Percentiles rank a stretch among this genome's conserved stretches.
phyloP scores from a whole-genome alignment of 2,797 vertebrate genomes.

The Pantherophis vulpinus region DNA sequence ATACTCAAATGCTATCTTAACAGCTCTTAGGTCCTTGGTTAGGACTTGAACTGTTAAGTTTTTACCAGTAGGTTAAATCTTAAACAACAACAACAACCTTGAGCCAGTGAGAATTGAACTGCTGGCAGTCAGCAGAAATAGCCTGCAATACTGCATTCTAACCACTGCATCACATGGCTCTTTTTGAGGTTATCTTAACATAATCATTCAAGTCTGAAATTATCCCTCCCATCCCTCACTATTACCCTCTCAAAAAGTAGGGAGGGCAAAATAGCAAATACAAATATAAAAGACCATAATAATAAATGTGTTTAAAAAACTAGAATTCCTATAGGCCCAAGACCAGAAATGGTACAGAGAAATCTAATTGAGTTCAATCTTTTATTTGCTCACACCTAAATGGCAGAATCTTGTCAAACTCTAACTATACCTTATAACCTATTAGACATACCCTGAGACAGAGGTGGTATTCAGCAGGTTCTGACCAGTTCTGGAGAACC shows the following conservation, averaged over 20 bases:
- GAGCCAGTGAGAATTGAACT: neutral
- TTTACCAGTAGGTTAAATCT: neutral
- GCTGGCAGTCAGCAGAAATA: neutral
- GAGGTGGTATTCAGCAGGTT: too few species aligned
- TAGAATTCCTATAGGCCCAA: neutral
- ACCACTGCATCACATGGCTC: neutral
- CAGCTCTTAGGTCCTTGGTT: neutral
- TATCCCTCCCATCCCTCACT: neutral
- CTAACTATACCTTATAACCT: neutral
- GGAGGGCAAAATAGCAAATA: neutral
- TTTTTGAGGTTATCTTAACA: neutral
- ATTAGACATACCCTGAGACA: neutral
- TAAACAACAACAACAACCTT: neutral
- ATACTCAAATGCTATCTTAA: neutral
- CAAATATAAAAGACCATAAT: neutral
- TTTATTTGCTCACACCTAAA: neutral
- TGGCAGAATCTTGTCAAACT: neutral
- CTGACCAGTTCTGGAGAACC: too few species aligned
- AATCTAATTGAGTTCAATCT: neutral
- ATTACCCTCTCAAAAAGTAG: neutral
- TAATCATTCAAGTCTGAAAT: neutral
- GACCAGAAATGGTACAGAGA: neutral
- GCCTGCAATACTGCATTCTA: neutral
- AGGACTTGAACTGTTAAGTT: neutral
- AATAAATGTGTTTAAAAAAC: neutral